Evolutionary conservation across 2,113 vertebrate genomes (phyloP).

Genomic region (Hippocampus zosterae): DNA sequence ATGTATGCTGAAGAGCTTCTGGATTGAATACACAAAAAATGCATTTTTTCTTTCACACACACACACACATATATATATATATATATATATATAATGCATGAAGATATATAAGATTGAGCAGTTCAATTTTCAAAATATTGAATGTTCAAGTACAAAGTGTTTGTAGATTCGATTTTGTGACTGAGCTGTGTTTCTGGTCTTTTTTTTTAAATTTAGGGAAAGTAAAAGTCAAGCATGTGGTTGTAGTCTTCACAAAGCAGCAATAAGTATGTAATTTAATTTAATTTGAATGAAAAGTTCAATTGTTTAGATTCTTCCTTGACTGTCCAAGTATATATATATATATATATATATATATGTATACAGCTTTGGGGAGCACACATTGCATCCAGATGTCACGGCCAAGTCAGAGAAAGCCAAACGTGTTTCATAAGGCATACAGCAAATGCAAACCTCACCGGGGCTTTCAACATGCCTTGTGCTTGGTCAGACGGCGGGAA

Average conservation of each 20-base stretch:
- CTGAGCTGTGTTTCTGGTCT: not conserved
- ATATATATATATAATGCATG: no score
- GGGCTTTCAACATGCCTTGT: slow-evolving; percentile 37
- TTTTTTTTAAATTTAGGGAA: not conserved
- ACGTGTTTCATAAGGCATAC: slow-evolving; percentile 71
- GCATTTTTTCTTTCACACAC: no score
- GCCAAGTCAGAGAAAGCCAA: slow-evolving; percentile 67
- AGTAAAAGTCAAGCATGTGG: not conserved
- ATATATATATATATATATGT: slow-evolving; percentile 6
- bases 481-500: slow-evolving; percentile 21
- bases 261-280: not conserved
- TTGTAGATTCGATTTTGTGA: not conserved
- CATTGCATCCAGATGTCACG: slow-evolving; percentile 76
- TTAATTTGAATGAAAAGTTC: not conserved
- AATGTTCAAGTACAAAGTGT: not conserved
- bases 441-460: slow-evolving; percentile 60
- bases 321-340: slow-evolving; percentile 41
- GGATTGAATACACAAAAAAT: no score
- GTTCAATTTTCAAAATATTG: no score
- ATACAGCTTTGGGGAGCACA: slow-evolving; percentile 65
- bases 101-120: no score
- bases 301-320: slow-evolving; percentile 12
- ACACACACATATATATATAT: no score
- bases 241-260: not conserved
- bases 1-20: no score